Conservation (phyloP, 2,888 invertebrate genomes). For the Panorpa germanica region DNA sequence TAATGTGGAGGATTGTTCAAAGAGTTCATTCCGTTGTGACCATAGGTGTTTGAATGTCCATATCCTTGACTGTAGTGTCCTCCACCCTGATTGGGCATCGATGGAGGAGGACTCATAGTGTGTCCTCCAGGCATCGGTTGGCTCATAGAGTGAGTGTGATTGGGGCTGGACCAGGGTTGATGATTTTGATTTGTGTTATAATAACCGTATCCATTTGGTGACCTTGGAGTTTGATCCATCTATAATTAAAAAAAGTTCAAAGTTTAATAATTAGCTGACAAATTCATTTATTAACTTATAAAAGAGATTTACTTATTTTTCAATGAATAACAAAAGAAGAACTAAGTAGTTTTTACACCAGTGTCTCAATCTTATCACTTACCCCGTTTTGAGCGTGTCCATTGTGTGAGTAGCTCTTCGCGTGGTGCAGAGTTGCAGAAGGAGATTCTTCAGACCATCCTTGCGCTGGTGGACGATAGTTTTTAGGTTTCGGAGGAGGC, state of each 20-base stretch:
- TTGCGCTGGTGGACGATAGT: constrained; percentile 60
- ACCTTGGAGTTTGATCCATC: constrained; percentile 23
- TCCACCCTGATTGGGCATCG: not conserved
- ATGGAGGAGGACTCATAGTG: not conserved
- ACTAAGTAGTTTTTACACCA: constrained; percentile 15
- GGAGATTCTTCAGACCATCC: constrained; percentile 23
- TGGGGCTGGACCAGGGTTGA: constrained; percentile 10
- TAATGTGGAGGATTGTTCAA: no score
- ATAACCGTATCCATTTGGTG: constrained; percentile 26
- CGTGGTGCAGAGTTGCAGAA: constrained; percentile 24
- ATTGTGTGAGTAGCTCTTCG: constrained; percentile 30
- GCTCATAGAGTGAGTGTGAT: constrained; percentile 19
- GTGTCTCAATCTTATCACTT: constrained; percentile 12
- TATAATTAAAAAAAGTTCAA: no score
- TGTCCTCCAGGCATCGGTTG: constrained; percentile 6
- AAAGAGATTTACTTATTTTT: no score
- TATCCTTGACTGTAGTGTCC: constrained; percentile 1
- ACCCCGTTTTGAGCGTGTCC: constrained; percentile 32
- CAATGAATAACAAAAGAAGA: not conserved
- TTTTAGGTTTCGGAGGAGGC: constrained; percentile 85
- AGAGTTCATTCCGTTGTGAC: no score
- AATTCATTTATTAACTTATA: no score
- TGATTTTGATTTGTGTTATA: constrained; percentile 23
- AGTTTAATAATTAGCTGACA: no score
- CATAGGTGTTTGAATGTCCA: no score